phyloP scores from a whole-genome alignment of 2,888 invertebrate species.

The Andrena camellia region DNA sequence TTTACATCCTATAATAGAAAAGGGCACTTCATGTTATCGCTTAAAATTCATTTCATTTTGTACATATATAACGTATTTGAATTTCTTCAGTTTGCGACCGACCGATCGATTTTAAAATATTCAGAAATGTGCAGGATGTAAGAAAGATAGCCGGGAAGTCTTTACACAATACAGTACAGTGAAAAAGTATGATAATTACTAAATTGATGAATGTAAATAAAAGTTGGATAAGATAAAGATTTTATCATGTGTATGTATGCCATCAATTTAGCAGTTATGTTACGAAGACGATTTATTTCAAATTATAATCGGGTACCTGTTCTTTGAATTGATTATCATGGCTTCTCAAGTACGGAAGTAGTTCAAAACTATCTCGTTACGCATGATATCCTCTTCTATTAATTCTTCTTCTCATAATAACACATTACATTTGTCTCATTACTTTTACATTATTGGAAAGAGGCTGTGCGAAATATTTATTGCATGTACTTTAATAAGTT shows the following conservation, averaged over 20 bases:
- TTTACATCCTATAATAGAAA: conserved; percentile 23
- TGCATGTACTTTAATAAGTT: conserved; percentile 48
- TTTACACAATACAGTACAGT: conserved; percentile 22
- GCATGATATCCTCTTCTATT: conserved; percentile 19
- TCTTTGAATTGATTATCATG: conserved; percentile 1
- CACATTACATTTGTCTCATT: conserved; percentile 21
- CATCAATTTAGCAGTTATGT: conserved; percentile 21
- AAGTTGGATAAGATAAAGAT: conserved; percentile 27
- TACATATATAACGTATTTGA: conserved; percentile 34
- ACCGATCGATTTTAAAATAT: background rate
- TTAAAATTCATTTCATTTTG: conserved; percentile 27
- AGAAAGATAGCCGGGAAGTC: conserved; percentile 13
- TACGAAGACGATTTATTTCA: conserved; percentile 28
- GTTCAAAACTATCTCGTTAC: conserved; percentile 23
- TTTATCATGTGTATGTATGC: conserved; percentile 20
- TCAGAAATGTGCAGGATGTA: conserved; percentile 4
- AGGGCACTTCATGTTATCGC: conserved; percentile 11
- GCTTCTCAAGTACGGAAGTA: background rate
- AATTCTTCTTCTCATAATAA: conserved; percentile 16
- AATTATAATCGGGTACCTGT: conserved; percentile 9
- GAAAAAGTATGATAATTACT: conserved; percentile 11
- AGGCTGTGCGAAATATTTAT: conserved; percentile 60
- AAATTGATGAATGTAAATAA: conserved; percentile 30
- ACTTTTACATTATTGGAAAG: conserved; percentile 31
- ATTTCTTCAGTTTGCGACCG: conserved; percentile 23